These are phyloP conservation scores for Menura novaehollandiae DNA, from an alignment of 2,113 vertebrate genomes.

Conservation along the genomic window DNA sequence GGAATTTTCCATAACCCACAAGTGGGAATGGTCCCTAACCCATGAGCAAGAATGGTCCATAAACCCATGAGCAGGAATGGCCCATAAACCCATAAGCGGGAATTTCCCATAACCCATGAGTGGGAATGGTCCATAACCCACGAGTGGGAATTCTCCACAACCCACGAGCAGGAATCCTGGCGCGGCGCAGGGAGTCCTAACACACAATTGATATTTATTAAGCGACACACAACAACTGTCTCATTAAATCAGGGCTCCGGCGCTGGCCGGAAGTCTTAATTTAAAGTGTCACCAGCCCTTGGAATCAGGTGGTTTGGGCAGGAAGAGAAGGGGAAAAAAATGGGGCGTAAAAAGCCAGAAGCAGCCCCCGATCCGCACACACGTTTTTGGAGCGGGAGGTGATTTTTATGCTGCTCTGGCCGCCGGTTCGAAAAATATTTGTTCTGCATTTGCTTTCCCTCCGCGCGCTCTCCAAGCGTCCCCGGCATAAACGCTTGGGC, in stretches of 20 bases:
- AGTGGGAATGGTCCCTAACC: not conserved
- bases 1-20: not conserved
- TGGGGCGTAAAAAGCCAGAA: not conserved
- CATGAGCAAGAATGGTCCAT: too few species aligned
- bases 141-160: not conserved
- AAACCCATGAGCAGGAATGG: too few species aligned
- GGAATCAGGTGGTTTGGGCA: not conserved
- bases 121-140: not conserved
- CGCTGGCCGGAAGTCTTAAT: slow-evolving; percentile 29
- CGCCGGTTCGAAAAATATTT: not conserved
- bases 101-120: not conserved
- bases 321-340: not conserved
- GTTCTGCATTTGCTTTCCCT: not conserved
- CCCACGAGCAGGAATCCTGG: not conserved
- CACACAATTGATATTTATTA: slow-evolving; percentile 47
- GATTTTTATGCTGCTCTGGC: not conserved
- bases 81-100: too few species aligned
- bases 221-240: slow-evolving; percentile 54
- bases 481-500: not conserved
- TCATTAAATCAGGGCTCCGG: slow-evolving; percentile 43
- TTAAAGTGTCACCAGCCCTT: slow-evolving; percentile 36
- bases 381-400: accelerated
- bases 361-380: not conserved
- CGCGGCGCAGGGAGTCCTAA: not conserved
- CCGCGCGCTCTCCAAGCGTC: not conserved